phyloP scores from a whole-genome alignment of 2,888 invertebrate genomes.

The Carterocephalus palaemon region DNA sequence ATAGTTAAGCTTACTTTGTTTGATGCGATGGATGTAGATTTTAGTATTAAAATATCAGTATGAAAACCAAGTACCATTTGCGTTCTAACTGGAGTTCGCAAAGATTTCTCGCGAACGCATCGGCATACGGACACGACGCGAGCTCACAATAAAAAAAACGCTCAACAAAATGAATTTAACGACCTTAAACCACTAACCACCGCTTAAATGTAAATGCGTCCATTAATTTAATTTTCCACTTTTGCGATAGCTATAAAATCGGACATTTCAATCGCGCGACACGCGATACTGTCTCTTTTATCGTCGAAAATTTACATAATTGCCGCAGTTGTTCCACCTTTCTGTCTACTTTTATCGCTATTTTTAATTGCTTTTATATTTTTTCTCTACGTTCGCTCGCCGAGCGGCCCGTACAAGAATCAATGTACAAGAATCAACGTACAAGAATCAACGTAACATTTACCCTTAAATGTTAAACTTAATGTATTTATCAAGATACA shows the following conservation, averaged over 20 bases:
- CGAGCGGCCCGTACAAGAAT: neutral
- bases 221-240: conserved; percentile 66
- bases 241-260: conserved; percentile 55
- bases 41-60: too few species aligned
- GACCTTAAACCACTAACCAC: conserved; percentile 34
- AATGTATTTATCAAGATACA: too few species aligned
- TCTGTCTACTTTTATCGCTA: conserved; percentile 26
- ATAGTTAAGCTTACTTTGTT: too few species aligned
- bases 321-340: conserved; percentile 35
- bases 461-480: too few species aligned
- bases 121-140: too few species aligned
- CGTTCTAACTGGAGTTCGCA: too few species aligned
- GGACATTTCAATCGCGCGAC: conserved; percentile 54
- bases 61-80: too few species aligned
- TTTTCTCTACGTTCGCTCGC: conserved; percentile 35
- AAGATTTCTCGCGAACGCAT: too few species aligned
- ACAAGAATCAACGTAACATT: too few species aligned
- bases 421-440: too few species aligned
- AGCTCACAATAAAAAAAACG: conserved; percentile 6
- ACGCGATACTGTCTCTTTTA: conserved; percentile 56
- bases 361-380: conserved; percentile 32
- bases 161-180: conserved; percentile 33
- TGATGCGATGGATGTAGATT: too few species aligned
- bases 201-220: conserved; percentile 59
- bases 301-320: conserved; percentile 61